These are phyloP conservation scores for Porites cylindrica DNA, from an alignment of 92 coral and sea anemone species.

Conservation along the genomic window DNA sequence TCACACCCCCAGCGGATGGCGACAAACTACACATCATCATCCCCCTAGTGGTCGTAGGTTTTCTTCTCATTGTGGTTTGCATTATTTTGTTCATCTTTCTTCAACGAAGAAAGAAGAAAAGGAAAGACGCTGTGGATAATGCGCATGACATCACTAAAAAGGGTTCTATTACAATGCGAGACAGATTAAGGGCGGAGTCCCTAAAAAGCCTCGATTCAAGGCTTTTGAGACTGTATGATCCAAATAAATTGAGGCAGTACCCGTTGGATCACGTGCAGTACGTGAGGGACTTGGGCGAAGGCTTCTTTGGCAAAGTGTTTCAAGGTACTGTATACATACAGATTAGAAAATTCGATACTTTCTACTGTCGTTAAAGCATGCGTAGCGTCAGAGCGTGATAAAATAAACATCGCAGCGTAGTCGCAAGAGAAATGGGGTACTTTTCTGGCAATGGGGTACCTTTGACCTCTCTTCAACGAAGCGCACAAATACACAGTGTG, in stretches of 20 bases:
- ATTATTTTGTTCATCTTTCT: slow-evolving; percentile 36
- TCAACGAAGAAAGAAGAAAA: slow-evolving; percentile 45
- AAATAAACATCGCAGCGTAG: no score
- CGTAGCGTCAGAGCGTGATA: no score
- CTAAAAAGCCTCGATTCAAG: slow-evolving; percentile 84
- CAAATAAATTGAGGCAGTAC: slow-evolving; percentile 81
- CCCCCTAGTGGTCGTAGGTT: slow-evolving; percentile 49
- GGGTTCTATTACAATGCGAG: slow-evolving; percentile 85
- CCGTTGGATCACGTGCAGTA: slow-evolving; percentile 89
- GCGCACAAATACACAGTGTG: no score
- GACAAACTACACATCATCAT: slow-evolving; percentile 46
- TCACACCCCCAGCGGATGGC: not conserved
- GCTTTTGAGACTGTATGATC: slow-evolving; percentile 83
- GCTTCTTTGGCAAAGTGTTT: slow-evolving; percentile 99
- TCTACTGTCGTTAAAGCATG: not conserved
- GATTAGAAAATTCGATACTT: not conserved
- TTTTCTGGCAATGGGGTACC: no score
- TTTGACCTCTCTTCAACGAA: no score
- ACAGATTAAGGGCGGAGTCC: slow-evolving; percentile 89
- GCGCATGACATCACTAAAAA: slow-evolving; percentile 52
- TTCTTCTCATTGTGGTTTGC: slow-evolving; percentile 45
- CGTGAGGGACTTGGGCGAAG: slow-evolving; percentile 95
- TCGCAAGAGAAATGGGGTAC: no score
- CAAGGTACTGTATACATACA: slow-evolving; percentile 72
- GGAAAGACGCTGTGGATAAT: slow-evolving; percentile 66